Conservation (phyloP, 2,888 invertebrate species). For the Abrostola triplasia region DNA sequence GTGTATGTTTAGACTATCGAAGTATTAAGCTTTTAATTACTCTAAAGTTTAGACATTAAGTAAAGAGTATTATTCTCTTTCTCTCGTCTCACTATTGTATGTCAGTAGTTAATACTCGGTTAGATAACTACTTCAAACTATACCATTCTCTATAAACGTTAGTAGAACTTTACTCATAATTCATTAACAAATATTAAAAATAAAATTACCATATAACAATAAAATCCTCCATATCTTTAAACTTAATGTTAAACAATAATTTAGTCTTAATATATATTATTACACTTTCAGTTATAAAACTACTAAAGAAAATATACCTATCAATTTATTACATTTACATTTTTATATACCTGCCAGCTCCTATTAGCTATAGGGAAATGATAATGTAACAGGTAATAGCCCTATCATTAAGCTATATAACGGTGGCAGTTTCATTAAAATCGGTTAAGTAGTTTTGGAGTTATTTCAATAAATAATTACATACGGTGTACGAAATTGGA, state of each 20-base stretch:
- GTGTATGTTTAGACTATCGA: too few species aligned
- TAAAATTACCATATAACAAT: not conserved
- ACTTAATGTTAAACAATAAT: not conserved
- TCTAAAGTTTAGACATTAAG: too few species aligned
- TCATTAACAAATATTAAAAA: not conserved
- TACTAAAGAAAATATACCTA: not conserved
- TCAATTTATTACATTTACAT: conserved; percentile 2
- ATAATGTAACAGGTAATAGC: not conserved
- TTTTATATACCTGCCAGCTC: not conserved
- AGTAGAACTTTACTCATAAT: not conserved
- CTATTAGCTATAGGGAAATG: not conserved
- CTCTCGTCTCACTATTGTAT: too few species aligned
- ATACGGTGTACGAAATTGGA: conserved; percentile 7
- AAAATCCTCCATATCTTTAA: too few species aligned
- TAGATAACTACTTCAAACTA: too few species aligned
- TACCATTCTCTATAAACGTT: too few species aligned
- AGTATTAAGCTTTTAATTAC: too few species aligned
- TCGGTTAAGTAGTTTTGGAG: conserved; percentile 19
- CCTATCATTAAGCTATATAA: not conserved
- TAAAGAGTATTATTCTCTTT: too few species aligned
- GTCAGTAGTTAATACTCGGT: too few species aligned
- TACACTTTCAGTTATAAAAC: not conserved
- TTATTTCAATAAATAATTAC: conserved; percentile 18
- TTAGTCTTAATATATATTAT: not conserved
- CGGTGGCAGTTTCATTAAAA: conserved; percentile 9